Percentiles rank a stretch among this genome's conserved stretches.
phyloP scores from a whole-genome alignment of 2,797 vertebrate genomes.

The Columba guinea region DNA sequence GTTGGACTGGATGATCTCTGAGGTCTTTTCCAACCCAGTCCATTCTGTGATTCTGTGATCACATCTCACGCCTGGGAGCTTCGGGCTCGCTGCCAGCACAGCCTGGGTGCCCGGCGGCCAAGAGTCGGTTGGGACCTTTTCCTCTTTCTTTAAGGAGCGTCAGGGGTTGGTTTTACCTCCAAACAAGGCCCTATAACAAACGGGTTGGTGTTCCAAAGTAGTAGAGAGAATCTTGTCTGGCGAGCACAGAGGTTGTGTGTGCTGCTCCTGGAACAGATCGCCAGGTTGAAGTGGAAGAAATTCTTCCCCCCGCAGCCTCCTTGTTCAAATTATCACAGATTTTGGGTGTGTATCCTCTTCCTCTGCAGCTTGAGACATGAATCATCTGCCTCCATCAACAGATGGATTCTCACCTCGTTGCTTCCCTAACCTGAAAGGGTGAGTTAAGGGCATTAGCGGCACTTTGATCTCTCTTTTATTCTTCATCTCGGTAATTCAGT shows the following conservation, averaged over 20 bases:
- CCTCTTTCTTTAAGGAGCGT: not conserved
- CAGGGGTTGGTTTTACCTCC: not conserved
- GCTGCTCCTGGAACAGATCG: not conserved
- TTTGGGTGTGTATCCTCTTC: slow-evolving; percentile 37
- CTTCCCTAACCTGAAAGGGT: slow-evolving; percentile 31
- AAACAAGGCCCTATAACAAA: not conserved
- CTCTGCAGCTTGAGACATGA: slow-evolving; percentile 46
- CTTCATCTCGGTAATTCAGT: not conserved
- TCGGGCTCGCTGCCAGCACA: not conserved
- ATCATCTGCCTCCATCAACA: slow-evolving; percentile 14
- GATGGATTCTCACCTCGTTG: not conserved
- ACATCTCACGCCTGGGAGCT: slow-evolving; percentile 43
- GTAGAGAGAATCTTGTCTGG: not conserved
- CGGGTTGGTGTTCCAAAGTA: not conserved
- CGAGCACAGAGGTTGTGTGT: not conserved
- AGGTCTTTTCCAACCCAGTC: too few species aligned
- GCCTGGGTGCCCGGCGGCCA: not conserved
- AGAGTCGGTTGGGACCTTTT: slow-evolving; percentile 17
- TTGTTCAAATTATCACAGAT: not conserved
- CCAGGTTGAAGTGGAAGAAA: not conserved
- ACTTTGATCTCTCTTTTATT: slow-evolving; percentile 47
- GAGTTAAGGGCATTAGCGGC: slow-evolving; percentile 31
- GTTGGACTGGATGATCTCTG: too few species aligned
- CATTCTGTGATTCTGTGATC: not conserved
- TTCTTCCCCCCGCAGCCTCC: not conserved